Base-by-base conservation (phyloP, 2,888 invertebrate genomes). In the Yponomeuta evonymella region DNA sequence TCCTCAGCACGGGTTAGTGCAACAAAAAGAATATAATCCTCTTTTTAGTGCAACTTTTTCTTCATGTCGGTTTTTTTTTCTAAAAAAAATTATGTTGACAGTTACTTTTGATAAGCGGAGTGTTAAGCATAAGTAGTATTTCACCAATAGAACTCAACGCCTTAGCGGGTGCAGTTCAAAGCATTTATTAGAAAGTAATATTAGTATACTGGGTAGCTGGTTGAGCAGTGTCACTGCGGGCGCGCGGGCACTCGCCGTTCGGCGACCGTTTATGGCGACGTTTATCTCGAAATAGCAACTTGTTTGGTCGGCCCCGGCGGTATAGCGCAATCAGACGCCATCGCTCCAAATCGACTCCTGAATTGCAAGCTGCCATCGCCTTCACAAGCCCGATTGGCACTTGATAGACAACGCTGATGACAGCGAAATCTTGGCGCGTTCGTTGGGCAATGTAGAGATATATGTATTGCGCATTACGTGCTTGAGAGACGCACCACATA, bases 211-310 rank as follows among this genome's bases (percentile, higher is more conserved):
- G 78, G 76, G 77, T 73, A 71, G 12, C 51, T 58, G 51, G 15
- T 15, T 15, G 15, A 58, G 51, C 51, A 1, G 74, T 74, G 75
- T 73, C 76, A 74, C 72, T 71, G 78, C 76, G 76, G 23, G 79
- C 76, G 78, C 75, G 78, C 76, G 51, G 15, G 51, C 51, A 58
- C 51, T 58, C 80, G 81, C 79, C 83, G 23, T 23, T 23, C 23
- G 77, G 80, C 79, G 81, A 76, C 86, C 89, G 85, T 89, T 90
- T 92, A 91, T 88, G 91, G 90, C 81, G 78, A 81, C 84, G 85
- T 87, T 89, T 90, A 90, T 89, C 89, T 90, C 88, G 85, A 90
- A 90, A 91, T 89, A 92, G 90, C 85, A 88, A 88, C 89, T 87
- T 86, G 91, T 90, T 90, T 86, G 88, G 85, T 86, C 88, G 83